These are phyloP conservation scores for Leptocoma aspasia DNA, from an alignment of 2,113 vertebrate genomes.

Conservation along the genomic window DNA sequence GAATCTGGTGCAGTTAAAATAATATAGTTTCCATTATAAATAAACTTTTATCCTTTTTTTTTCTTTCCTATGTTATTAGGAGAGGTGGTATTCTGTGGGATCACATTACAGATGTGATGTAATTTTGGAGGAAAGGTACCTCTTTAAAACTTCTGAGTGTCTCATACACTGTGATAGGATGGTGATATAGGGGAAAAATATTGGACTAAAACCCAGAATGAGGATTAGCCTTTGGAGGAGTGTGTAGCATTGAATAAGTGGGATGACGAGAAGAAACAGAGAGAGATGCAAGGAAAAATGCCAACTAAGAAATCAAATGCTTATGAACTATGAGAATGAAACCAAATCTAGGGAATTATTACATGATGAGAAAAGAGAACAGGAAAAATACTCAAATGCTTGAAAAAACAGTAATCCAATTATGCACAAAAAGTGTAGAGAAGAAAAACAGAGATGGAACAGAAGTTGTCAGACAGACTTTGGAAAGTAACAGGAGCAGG, in stretches of 20 bases:
- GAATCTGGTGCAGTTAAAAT: conserved; percentile 19
- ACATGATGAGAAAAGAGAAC: not conserved
- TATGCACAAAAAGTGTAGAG: not conserved
- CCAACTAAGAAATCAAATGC: not conserved
- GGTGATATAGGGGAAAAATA: not conserved
- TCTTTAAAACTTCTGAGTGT: not conserved
- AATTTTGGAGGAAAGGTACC: not conserved
- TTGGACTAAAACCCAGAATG: not conserved
- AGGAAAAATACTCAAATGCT: not conserved
- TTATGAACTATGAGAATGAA: not conserved
- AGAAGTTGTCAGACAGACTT: not conserved
- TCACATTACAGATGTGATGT: not conserved
- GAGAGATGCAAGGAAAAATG: not conserved
- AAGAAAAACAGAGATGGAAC: not conserved
- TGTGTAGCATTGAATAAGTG: not conserved
- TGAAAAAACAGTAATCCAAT: not conserved
- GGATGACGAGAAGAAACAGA: not conserved
- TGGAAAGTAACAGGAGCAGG: not conserved
- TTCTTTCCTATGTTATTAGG: not conserved
- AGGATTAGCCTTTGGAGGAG: not conserved
- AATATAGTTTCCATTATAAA: not conserved
- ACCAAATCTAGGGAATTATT: not conserved
- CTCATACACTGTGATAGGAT: not conserved
- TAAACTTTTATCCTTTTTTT: not conserved
- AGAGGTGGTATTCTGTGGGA: not conserved